Evolutionary conservation across 2,113 vertebrate genomes (phyloP).

Genomic region (Tupaia chinensis): DNA sequence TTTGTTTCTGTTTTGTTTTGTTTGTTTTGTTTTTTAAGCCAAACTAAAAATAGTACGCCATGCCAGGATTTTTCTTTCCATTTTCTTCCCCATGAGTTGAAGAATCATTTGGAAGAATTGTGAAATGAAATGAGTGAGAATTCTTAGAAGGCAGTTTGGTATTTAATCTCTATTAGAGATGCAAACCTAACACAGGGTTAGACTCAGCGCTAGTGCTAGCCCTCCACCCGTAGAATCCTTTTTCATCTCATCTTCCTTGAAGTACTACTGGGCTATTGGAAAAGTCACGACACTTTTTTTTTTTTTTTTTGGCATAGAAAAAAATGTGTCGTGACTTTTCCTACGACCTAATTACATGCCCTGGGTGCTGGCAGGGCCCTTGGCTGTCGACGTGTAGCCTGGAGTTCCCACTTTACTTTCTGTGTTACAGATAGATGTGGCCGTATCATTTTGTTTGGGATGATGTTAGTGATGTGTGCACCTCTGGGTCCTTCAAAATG

Average conservation of each 20-base stretch:
- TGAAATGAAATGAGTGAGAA: slow-evolving; percentile 28
- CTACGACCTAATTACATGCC: not conserved
- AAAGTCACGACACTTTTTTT: no score
- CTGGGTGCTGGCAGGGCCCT: not conserved
- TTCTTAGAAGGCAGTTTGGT: not conserved
- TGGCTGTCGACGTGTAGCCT: not conserved
- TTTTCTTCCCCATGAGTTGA: not conserved
- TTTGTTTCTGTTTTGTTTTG: not conserved
- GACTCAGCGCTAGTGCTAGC: not conserved
- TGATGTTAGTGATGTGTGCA: not conserved
- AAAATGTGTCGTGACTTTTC: no score
- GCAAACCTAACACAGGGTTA: not conserved
- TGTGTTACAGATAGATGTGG: not conserved
- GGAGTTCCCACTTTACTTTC: not conserved
- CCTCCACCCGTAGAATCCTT: not conserved
- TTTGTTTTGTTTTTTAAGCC: not conserved
- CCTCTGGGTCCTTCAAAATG: not conserved
- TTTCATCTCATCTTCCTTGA: not conserved
- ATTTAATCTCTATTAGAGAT: slow-evolving; percentile 20
- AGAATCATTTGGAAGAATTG: slow-evolving; percentile 16
- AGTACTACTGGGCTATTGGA: not conserved
- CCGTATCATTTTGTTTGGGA: not conserved
- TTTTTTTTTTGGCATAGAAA: no score
- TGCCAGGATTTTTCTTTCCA: slow-evolving; percentile 22
- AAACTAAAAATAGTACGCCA: not conserved